Conservation (phyloP, 1,140 invertebrate species). For the Pomacea maculata region DNA sequence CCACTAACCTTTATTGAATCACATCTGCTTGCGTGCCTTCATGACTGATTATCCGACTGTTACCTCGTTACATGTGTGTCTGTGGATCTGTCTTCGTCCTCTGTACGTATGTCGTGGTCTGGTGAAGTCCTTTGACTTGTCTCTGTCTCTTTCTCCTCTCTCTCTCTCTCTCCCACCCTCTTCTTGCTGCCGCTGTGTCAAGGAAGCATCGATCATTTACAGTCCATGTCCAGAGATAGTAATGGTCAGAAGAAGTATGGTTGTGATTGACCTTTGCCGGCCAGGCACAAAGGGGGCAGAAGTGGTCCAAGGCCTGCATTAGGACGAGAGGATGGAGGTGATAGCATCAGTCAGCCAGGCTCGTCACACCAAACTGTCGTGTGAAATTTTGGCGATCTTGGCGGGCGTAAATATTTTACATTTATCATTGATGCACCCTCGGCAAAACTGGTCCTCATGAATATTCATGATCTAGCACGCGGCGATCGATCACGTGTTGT, state of each 20-base stretch:
- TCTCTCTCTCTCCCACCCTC: not conserved
- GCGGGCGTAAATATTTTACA: slow-evolving; percentile 2
- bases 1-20: too few species aligned
- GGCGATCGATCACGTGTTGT: not conserved
- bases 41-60: too few species aligned
- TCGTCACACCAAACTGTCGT: not conserved
- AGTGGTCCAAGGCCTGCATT: too few species aligned
- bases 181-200: not conserved
- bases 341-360: too few species aligned
- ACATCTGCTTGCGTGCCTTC: too few species aligned
- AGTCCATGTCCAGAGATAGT: not conserved
- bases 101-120: too few species aligned
- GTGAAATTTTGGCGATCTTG: not conserved
- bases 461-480: not conserved
- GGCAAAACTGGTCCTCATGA: not conserved
- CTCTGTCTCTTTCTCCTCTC: not conserved
- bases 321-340: too few species aligned
- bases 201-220: not conserved
- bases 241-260: not conserved
- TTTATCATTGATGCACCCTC: not conserved
- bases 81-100: too few species aligned
- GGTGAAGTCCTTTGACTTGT: not conserved
- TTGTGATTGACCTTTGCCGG: too few species aligned
- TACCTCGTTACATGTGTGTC: too few species aligned
- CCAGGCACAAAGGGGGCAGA: too few species aligned